Evolutionary conservation across 1,140 invertebrate species (phyloP).

Genomic region (Drosophila novamexicana): DNA sequence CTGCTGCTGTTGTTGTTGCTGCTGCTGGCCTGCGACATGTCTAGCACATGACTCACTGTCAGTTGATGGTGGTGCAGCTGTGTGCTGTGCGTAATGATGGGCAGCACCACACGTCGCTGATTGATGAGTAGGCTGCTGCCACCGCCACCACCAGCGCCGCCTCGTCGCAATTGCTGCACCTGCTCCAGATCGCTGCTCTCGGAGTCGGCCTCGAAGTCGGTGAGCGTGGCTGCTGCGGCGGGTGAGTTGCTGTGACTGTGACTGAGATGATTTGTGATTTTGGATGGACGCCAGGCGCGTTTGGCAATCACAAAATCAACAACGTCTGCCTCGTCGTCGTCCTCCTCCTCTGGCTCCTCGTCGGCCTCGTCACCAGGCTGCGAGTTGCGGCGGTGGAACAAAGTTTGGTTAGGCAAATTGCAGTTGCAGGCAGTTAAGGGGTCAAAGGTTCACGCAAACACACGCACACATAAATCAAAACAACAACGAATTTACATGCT

Average conservation of each 20-base stretch:
- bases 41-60: slow-evolving; percentile 17
- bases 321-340: slow-evolving; percentile 55
- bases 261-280: slow-evolving; percentile 11
- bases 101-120: slow-evolving; percentile 9
- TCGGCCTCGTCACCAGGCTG: slow-evolving; percentile 74
- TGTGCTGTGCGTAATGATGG: slow-evolving; percentile 3
- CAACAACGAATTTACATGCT: slow-evolving; percentile 37
- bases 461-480: slow-evolving; percentile 15
- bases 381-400: slow-evolving; percentile 23
- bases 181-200: slow-evolving; percentile 82
- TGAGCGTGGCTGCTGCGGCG: slow-evolving; percentile 54
- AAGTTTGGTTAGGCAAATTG: slow-evolving; percentile 43
- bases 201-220: slow-evolving; percentile 83
- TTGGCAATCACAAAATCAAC: slow-evolving; percentile 68
- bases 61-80: slow-evolving; percentile 12
- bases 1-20: slow-evolving; percentile 24
- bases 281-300: slow-evolving; percentile 55
- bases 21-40: slow-evolving; percentile 38
- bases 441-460: slow-evolving; percentile 31
- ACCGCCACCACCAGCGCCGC: slow-evolving; percentile 8
- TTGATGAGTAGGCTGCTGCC: not conserved
- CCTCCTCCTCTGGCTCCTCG: slow-evolving; percentile 61
- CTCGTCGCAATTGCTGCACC: slow-evolving; percentile 53
- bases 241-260: slow-evolving; percentile 19
- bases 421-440: slow-evolving; percentile 27